Evolutionary conservation across 2,113 vertebrate species (phyloP), one percentile per base, ranked within the genome.

Genomic region (Zosterops pallidus): DNA sequence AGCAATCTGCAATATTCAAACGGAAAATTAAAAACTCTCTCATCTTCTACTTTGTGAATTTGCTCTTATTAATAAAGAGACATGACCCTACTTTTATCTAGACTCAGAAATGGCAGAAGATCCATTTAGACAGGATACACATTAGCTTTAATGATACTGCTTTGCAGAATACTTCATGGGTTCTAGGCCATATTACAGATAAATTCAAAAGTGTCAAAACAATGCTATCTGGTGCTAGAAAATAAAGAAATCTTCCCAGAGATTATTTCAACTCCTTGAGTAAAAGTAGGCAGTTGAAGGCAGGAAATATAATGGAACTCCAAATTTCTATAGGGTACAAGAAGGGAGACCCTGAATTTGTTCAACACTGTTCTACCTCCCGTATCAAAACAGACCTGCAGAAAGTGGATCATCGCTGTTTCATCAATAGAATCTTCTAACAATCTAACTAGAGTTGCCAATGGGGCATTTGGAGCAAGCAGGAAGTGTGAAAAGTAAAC

Each of bases 11-110:
- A 70, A 90, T 93, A 86, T 75, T 78, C 64, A 92, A 59, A 60
- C 71, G 72, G 76, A 92, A 97, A 96, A 96, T 92, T 89, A 97
- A 95, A 93, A 94, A 12, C 56, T 93, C 80, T 94, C 86, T 83
- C 42, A 95, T 95, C 76, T 81, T 83, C 55, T 83, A 37, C 39
- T 89, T 67, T 59, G 64, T 67, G 64, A 90, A 52, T 92, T 90
- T 94, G 77, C 82, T 93, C 76, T 74, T 89, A 52, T 59, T 97
- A 93, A 94, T 67, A 69, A 60, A 65, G 71, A 89, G 47, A 67
- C 52, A 63, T 71, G 64, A 94, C 64, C 72, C 31, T 49, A 22
- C 68, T 92, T 78, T 93, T 89, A 95, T 83, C 68, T 41, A 86
- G 60, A 47, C 35, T 78, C 2, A 2, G 39, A 90, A 93, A 83